Percentiles rank a stretch among this genome's conserved stretches.
These are phyloP conservation scores for Odocoileus virginianus DNA, from an alignment of 2,113 vertebrate genomes.

Conservation along the genomic window DNA sequence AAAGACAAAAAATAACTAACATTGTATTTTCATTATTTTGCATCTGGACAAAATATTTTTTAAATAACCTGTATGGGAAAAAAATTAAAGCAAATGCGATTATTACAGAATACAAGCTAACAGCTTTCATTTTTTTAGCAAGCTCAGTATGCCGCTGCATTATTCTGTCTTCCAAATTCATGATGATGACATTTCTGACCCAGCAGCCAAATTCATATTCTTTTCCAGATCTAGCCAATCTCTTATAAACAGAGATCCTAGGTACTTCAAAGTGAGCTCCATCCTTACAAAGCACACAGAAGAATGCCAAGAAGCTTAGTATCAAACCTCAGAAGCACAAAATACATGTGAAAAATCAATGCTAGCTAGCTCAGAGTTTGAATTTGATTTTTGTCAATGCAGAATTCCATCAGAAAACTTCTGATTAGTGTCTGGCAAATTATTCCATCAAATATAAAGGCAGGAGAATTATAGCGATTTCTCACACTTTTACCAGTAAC, in stretches of 20 bases:
- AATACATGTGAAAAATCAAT: constrained; percentile 7
- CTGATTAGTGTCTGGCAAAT: not conserved
- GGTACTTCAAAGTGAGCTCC: not conserved
- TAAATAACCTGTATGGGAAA: not conserved
- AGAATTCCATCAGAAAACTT: constrained; percentile 22
- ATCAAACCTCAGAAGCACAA: not conserved
- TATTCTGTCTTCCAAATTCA: not conserved
- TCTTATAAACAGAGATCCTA: not conserved
- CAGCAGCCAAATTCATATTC: not conserved
- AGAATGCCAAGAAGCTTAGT: not conserved
- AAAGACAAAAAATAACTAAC: not conserved
- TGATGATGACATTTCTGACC: not conserved
- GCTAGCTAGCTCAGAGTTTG: not conserved
- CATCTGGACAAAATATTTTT: not conserved
- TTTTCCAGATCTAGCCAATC: not conserved
- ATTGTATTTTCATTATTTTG: not conserved
- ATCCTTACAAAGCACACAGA: not conserved
- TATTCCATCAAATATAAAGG: not conserved
- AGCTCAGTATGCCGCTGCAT: not conserved
- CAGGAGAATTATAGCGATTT: not conserved
- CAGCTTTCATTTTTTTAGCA: not conserved
- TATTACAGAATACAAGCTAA: not conserved
- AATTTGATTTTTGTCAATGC: not conserved
- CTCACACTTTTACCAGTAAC: not conserved
- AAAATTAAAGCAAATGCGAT: not conserved